Conservation (phyloP, 35 echinoderm and acorn worm species). For the Strongylocentrotus purpuratus region DNA sequence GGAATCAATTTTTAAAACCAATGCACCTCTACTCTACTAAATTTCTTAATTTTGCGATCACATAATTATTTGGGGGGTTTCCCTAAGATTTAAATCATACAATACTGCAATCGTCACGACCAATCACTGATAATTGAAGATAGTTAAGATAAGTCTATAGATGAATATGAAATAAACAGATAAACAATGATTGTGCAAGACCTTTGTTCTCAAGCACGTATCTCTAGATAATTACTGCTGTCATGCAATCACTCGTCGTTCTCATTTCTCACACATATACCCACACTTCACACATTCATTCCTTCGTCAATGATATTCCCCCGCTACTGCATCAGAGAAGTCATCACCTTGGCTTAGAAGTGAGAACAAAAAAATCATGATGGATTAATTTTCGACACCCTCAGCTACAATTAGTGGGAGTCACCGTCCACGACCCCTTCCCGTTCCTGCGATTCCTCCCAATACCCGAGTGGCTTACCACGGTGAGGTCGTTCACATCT, state of each 20-base stretch:
- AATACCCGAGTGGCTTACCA: neutral
- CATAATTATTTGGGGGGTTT: neutral
- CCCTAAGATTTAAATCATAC: neutral
- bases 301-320: neutral
- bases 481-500: neutral
- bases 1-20: no score
- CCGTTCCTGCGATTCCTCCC: neutral
- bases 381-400: constrained; percentile 2
- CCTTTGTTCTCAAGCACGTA: neutral
- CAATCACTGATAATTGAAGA: neutral
- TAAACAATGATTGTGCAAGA: neutral
- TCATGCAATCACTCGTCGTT: neutral
- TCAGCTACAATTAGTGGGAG: neutral
- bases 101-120: neutral
- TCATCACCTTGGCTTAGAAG: neutral
- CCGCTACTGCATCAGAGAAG: neutral
- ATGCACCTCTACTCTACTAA: no score
- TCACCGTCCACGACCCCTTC: neutral
- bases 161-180: neutral
- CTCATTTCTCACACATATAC: neutral
- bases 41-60: no score
- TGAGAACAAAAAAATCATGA: neutral
- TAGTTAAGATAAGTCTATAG: neutral
- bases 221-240: neutral
- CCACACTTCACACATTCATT: neutral